Evolutionary conservation across 2,797 vertebrate species (phyloP), one percentile per base, ranked within the genome.

Genomic region (Crenuchus spilurus): DNA sequence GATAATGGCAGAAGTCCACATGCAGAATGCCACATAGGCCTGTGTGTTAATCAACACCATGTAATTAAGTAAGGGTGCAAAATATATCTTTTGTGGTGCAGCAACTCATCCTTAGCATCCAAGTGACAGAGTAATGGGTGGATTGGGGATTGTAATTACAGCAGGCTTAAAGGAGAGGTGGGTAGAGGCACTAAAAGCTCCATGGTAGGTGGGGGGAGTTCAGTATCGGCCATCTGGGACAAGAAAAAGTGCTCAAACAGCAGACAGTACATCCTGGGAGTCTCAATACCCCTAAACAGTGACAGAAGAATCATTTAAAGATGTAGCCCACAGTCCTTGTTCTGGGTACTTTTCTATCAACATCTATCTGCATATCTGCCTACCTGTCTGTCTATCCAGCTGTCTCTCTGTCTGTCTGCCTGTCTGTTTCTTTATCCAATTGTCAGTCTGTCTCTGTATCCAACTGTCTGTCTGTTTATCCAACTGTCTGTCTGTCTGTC

Each of bases 101-200:
- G 37, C 64, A 55, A 70, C 22, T 51, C 33, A 33, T 28, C 73
- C 67, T 41, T 63, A 74, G 52, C 74, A 72, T 80, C 80, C 80
- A 80, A 84, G 83, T 49, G 76, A 82, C 76, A 51, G 81, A 62
- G 63, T 90, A 87, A 89, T 87, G 84, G 84, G 72, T 71, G 82
- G 75, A 75, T 74, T 72, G 78, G 80, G 31, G 83, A 84, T 84
- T 76, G 74, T 88, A 89, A 91, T 90, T 86, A 89, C 71, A 70
- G 73, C 76, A 65, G 51, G 6, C 20, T 9, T 30, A 24, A 74
- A 77, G 48, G 30, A 22, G 84, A 80, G 90, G 87, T 71, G 73
- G 83, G 91, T 87, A 89, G 86, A 75, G 24, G 75, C 82, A 74
- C 83, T 87, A 75, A 87, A 74, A 85, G 86, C 84, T 60, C 70